phyloP scores from a whole-genome alignment of 92 coral and sea anemone species.

The Metridium senile region DNA sequence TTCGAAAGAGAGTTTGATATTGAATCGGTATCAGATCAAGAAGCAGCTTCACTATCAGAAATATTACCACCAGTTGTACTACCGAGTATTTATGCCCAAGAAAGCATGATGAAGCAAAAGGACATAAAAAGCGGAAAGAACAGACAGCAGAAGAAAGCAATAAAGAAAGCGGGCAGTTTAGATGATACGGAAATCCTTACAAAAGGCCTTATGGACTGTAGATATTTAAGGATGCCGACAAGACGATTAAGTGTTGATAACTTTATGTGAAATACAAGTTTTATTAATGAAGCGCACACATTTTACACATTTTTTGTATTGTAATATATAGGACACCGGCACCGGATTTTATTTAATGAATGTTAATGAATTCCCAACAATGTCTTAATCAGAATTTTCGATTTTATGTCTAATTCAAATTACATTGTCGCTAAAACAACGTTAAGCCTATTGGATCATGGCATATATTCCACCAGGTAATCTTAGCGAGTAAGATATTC shows the following conservation, averaged over 20 bases:
- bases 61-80: constrained; percentile 24
- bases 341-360: too few species aligned
- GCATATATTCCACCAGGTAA: too few species aligned
- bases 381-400: too few species aligned
- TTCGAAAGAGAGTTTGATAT: not conserved
- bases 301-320: too few species aligned
- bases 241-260: not conserved
- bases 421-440: too few species aligned
- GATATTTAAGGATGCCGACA: constrained; percentile 33
- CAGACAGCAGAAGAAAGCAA: not conserved
- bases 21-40: not conserved
- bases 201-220: constrained; percentile 25
- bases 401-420: too few species aligned
- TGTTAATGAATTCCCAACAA: too few species aligned
- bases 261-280: not conserved
- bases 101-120: constrained; percentile 14
- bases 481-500: too few species aligned
- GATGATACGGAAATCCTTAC: constrained; percentile 1
- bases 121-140: not conserved
- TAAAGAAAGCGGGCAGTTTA: not conserved
- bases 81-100: constrained; percentile 29
- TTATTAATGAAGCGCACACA: not conserved
- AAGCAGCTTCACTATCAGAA: constrained; percentile 15
- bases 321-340: too few species aligned
- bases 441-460: too few species aligned